phyloP scores from a whole-genome alignment of 2,888 invertebrate genomes.

The Dermolepida albohirtum region DNA sequence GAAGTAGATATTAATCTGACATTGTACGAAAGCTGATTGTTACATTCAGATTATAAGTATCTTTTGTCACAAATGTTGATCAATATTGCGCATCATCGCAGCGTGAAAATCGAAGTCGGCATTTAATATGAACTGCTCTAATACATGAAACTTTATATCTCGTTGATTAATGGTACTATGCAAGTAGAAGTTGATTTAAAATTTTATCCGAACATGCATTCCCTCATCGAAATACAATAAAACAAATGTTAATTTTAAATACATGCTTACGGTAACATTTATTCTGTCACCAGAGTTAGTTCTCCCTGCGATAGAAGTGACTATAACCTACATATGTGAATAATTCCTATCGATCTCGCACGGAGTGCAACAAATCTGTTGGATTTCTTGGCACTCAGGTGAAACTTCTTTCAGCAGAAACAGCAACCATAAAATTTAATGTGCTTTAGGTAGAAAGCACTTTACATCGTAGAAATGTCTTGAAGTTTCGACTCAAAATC shows the following conservation, averaged over 20 bases:
- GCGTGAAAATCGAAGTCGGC: no score
- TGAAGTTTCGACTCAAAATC: background rate
- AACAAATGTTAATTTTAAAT: background rate
- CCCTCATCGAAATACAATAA: no score
- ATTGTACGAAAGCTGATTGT: no score
- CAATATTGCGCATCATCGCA: no score
- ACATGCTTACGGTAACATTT: background rate
- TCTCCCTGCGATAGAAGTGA: slow-evolving; percentile 15
- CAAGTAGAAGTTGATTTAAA: no score
- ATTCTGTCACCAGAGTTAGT: background rate
- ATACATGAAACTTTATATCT: no score
- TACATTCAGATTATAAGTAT: no score
- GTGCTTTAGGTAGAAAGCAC: slow-evolving; percentile 36
- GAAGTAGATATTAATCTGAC: no score
- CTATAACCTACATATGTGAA: slow-evolving; percentile 42
- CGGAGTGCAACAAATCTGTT: slow-evolving; percentile 41
- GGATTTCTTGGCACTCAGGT: slow-evolving; percentile 37
- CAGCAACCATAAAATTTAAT: slow-evolving; percentile 39
- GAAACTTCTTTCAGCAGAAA: slow-evolving; percentile 28
- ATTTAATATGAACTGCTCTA: no score
- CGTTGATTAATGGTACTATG: no score
- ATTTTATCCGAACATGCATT: no score
- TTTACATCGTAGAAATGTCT: slow-evolving; percentile 26
- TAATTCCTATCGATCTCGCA: slow-evolving; percentile 39
- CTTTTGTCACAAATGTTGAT: no score